These are phyloP conservation scores for Cryptus viduatorius DNA, from an alignment of 2,888 invertebrate species.

Conservation along the genomic window DNA sequence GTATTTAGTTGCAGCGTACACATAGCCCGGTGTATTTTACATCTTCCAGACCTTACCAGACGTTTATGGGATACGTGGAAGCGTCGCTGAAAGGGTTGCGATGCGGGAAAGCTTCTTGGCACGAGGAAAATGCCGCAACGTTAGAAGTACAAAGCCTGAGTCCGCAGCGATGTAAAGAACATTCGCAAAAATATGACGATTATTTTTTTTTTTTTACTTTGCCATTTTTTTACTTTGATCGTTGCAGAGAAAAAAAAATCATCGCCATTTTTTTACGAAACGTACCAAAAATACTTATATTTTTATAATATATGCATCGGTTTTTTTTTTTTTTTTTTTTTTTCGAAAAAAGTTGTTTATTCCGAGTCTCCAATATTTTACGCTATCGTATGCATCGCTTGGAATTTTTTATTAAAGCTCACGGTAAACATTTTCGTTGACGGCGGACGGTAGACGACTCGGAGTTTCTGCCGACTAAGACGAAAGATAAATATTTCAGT, in stretches of 20 bases:
- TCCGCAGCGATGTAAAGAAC: neutral
- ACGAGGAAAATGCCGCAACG: slow-evolving; percentile 3
- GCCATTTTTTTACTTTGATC: neutral
- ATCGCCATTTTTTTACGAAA: no score
- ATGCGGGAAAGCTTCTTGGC: slow-evolving; percentile 56
- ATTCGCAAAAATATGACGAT: slow-evolving; percentile 21
- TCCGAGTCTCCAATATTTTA: neutral
- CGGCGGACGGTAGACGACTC: neutral
- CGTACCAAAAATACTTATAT: no score
- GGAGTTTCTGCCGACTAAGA: slow-evolving; percentile 57
- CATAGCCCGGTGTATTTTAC: slow-evolving; percentile 30
- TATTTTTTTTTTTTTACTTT: slow-evolving; percentile 8
- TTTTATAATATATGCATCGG: neutral
- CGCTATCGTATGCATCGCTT: neutral
- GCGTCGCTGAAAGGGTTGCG: slow-evolving; percentile 10
- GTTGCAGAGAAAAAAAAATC: no score
- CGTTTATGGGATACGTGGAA: neutral
- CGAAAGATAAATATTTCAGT: slow-evolving; percentile 67
- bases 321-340: neutral
- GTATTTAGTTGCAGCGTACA: slow-evolving; percentile 29
- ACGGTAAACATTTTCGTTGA: slow-evolving; percentile 13
- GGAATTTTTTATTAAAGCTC: neutral
- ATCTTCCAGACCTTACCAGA: slow-evolving; percentile 22
- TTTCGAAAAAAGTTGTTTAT: neutral
- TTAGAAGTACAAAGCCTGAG: slow-evolving; percentile 16